Evolutionary conservation across 2,113 vertebrate genomes (phyloP).

Genomic region (Seriola rivoliana): DNA sequence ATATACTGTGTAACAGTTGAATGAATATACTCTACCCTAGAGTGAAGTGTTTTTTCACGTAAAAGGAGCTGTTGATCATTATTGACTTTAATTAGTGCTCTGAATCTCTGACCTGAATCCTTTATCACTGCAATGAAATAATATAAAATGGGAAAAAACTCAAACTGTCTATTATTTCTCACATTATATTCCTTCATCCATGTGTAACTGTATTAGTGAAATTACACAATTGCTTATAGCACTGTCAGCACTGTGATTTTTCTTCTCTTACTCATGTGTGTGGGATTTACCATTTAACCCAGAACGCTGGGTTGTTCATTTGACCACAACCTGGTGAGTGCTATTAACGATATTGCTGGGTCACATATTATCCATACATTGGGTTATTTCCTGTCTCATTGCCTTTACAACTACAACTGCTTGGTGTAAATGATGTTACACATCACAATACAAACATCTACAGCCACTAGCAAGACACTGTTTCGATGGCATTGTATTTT

Average conservation of each 20-base stretch:
- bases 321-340: no score
- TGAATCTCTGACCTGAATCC: slow-evolving; percentile 6
- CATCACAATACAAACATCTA: no score
- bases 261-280: not conserved
- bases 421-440: no score
- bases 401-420: no score
- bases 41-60: not conserved
- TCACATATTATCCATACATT: no score
- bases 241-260: not conserved
- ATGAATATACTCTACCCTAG: not conserved
- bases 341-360: no score
- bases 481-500: no score
- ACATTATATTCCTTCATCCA: not conserved
- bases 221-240: no score
- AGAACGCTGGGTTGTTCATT: no score
- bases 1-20: not conserved
- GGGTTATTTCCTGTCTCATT: no score
- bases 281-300: not conserved
- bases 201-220: not conserved
- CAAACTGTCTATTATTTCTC: not conserved
- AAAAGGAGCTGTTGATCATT: not conserved
- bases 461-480: no score
- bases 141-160: not conserved
- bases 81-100: slow-evolving; percentile 6
- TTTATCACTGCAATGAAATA: slow-evolving; percentile 17